phyloP scores from a whole-genome alignment of 2,797 vertebrate species.

The Setipinna tenuifilis region DNA sequence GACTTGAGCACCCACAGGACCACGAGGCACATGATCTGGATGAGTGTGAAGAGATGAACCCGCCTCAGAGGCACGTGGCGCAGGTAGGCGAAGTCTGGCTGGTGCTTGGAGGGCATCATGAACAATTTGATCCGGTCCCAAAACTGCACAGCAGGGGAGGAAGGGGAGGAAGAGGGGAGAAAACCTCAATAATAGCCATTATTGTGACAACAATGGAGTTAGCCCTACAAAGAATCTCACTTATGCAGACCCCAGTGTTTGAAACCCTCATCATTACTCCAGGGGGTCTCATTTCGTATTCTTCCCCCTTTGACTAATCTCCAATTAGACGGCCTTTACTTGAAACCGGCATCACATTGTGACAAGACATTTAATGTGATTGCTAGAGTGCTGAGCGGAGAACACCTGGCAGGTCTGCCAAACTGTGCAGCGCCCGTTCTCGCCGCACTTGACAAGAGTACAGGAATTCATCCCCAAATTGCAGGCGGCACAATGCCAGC shows the following conservation, averaged over 20 bases:
- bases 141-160: constrained; percentile 73
- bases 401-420: background rate
- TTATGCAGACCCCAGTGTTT: background rate
- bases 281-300: background rate
- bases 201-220: background rate
- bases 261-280: background rate
- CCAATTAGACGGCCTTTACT: background rate
- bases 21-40: constrained; percentile 88
- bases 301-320: background rate
- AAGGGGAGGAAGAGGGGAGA: background rate
- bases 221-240: background rate
- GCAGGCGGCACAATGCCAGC: background rate
- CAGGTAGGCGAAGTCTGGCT: constrained; percentile 90
- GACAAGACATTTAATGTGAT: background rate
- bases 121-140: constrained; percentile 97
- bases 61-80: constrained; percentile 91
- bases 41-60: constrained; percentile 91
- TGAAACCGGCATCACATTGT: background rate
- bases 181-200: background rate
- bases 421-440: background rate
- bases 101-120: constrained; percentile 97
- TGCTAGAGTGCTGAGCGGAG: background rate
- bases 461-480: constrained; percentile 3
- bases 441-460: background rate
- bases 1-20: constrained; percentile 97